phyloP scores from a whole-genome alignment of 2,113 vertebrate species.

The Equus przewalskii region DNA sequence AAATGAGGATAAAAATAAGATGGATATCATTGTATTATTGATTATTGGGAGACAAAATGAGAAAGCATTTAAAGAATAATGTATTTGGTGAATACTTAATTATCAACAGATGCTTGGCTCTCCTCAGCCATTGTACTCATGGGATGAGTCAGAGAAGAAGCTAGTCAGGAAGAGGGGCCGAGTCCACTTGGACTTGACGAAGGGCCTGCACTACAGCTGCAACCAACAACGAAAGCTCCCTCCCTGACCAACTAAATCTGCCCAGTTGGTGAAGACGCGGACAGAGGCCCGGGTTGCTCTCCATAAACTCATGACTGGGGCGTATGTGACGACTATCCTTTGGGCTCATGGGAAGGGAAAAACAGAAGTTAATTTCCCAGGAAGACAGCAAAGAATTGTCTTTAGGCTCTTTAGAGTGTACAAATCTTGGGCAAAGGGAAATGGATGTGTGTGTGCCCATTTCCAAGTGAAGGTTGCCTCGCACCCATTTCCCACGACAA shows the following conservation, averaged over 20 bases:
- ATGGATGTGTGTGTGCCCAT: not conserved
- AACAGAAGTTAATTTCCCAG: slow-evolving; percentile 4
- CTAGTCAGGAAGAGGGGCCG: not conserved
- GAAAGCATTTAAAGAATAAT: not conserved
- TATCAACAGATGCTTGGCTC: not conserved
- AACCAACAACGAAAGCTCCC: not conserved
- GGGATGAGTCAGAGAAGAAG: slow-evolving; percentile 3
- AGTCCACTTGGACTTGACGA: not conserved
- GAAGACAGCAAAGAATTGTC: not conserved
- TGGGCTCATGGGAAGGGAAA: not conserved
- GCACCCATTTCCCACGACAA: not conserved
- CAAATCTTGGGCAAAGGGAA: not conserved
- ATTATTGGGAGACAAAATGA: not conserved
- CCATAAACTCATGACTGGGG: not conserved
- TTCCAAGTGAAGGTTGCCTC: not conserved
- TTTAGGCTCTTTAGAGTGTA: not conserved
- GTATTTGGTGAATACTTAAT: not conserved
- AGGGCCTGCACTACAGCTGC: not conserved
- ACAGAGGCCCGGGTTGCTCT: slow-evolving; percentile 30
- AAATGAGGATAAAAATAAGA: not conserved
- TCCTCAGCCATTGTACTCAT: not conserved
- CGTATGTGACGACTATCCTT: not conserved
- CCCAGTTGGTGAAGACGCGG: not conserved
- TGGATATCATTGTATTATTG: not conserved
- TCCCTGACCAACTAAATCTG: not conserved